These are phyloP conservation scores for Vireo griseus DNA, from an alignment of 2,797 vertebrate genomes.

Conservation along the genomic window DNA sequence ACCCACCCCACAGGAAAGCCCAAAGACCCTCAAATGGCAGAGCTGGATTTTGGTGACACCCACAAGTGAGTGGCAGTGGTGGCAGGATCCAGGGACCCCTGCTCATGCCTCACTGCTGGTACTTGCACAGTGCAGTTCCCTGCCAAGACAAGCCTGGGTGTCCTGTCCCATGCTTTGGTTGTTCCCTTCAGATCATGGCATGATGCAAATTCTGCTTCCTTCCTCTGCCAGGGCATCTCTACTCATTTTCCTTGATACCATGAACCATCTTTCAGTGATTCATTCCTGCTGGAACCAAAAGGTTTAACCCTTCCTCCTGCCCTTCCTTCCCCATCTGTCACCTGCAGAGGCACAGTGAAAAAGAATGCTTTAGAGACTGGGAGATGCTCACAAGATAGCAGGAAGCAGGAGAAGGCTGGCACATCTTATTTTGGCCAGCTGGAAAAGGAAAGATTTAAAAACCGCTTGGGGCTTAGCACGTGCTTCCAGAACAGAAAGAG, in stretches of 20 bases:
- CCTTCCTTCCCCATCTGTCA: background rate
- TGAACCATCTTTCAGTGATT: background rate
- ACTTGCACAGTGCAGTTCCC: background rate
- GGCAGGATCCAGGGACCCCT: background rate
- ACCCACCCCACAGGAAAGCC: background rate
- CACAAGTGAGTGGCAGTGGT: rapidly evolving
- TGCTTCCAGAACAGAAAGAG: background rate
- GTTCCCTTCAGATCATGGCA: background rate
- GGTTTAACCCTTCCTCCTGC: background rate
- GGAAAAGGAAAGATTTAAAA: background rate
- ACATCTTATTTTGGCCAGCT: background rate
- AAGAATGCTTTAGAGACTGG: background rate
- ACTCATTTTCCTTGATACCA: background rate
- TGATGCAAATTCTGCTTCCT: background rate
- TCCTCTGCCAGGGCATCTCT: background rate
- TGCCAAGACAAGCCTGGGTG: background rate
- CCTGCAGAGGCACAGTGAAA: rapidly evolving
- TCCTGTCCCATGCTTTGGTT: background rate
- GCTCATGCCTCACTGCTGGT: background rate
- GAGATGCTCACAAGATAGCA: background rate
- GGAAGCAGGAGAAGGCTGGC: background rate
- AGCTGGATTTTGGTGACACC: background rate
- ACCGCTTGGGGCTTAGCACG: background rate
- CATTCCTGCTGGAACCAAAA: background rate
- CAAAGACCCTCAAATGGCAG: rapidly evolving